A percentile compares a stretch with the other conserved stretches of the same genome.
Evolutionary conservation across 2,888 invertebrate species (phyloP).

Genomic region (Antheraea yamamai): DNA sequence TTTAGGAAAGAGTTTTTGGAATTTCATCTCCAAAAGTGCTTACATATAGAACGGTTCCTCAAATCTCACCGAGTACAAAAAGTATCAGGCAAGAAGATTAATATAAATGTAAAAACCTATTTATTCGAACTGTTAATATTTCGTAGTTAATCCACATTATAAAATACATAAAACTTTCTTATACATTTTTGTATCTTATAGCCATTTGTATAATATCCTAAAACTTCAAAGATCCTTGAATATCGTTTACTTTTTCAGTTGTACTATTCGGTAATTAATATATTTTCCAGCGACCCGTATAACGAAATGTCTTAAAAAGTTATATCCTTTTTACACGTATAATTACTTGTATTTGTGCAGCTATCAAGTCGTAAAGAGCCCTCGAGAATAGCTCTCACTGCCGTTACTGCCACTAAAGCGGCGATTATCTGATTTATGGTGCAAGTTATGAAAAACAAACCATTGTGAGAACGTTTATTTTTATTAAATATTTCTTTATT

Average conservation of each 20-base stretch:
- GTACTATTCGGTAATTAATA: not conserved
- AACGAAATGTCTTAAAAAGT: slow-evolving; percentile 28
- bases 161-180: too few relatives aligned
- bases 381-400: slow-evolving; percentile 54
- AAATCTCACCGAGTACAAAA: not conserved
- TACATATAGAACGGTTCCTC: not conserved
- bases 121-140: not conserved
- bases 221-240: not conserved
- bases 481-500: not conserved
- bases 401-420: slow-evolving; percentile 57
- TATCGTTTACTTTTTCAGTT: not conserved
- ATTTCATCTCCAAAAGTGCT: not conserved
- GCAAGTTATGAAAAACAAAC: slow-evolving; percentile 38
- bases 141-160: too few relatives aligned
- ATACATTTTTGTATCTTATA: too few relatives aligned
- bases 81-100: not conserved
- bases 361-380: slow-evolving; percentile 52
- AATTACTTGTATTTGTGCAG: slow-evolving; percentile 58
- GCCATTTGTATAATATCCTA: too few relatives aligned
- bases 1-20: not conserved
- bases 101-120: not conserved
- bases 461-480: not conserved
- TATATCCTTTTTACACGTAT: slow-evolving; percentile 43
- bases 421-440: slow-evolving; percentile 53
- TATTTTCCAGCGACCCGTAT: slow-evolving; percentile 40